Conservation (phyloP, 2,888 invertebrate species). For the Meiosimyza decipiens region DNA sequence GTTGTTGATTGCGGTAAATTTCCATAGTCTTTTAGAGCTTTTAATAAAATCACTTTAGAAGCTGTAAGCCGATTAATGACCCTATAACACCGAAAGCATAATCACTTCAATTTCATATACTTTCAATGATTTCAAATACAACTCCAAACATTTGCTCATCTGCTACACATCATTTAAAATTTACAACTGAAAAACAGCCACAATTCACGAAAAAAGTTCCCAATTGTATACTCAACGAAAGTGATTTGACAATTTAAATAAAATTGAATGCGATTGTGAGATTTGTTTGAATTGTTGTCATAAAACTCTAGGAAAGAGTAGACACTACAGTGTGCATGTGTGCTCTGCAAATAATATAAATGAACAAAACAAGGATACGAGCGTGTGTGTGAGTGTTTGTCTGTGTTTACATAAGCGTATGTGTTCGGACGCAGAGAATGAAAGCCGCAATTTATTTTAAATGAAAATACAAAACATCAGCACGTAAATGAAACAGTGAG, state of each 20-base stretch:
- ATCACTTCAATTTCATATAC: no score
- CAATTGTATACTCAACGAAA: constrained; percentile 24
- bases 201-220: no score
- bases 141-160: no score
- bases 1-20: no score
- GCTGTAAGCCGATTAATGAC: no score
- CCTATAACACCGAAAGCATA: no score
- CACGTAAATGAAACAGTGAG: background rate
- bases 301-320: constrained; percentile 42
- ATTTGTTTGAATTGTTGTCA: constrained; percentile 50
- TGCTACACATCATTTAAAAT: no score
- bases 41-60: no score
- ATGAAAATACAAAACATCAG: constrained; percentile 26
- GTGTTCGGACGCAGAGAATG: constrained; percentile 4
- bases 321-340: constrained; percentile 9
- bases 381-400: constrained; percentile 6
- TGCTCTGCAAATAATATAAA: constrained; percentile 35
- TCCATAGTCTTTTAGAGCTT: no score
- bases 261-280: constrained; percentile 57
- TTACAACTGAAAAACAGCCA: no score
- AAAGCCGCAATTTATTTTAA: constrained; percentile 38
- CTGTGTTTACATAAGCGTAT: constrained; percentile 10
- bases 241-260: constrained; percentile 57
- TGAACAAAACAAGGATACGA: constrained; percentile 11
- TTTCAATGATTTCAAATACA: no score